phyloP scores from a whole-genome alignment of 2,797 vertebrate species.

The Malacoctenus gilli region DNA sequence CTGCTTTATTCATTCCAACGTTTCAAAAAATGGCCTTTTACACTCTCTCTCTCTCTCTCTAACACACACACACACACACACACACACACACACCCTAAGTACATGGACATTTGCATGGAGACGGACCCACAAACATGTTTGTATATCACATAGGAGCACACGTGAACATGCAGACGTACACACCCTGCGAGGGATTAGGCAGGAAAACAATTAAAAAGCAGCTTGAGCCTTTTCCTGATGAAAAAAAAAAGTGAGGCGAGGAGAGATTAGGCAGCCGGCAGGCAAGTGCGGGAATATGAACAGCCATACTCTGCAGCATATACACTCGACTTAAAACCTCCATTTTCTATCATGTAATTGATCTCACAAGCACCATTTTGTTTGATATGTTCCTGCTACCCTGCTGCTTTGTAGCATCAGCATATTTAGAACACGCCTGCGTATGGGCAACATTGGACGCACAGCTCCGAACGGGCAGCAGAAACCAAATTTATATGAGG shows the following conservation, averaged over 20 bases:
- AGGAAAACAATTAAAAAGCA: slow-evolving; percentile 69
- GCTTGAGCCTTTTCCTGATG: slow-evolving; percentile 62
- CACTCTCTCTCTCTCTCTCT: neutral
- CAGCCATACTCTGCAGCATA: slow-evolving; percentile 66
- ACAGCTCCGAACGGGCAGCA: slow-evolving; percentile 49
- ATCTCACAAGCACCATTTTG: slow-evolving; percentile 82
- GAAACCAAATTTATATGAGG: slow-evolving; percentile 59
- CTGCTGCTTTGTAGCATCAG: slow-evolving; percentile 70
- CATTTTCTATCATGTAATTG: slow-evolving; percentile 83
- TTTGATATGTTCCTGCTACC: slow-evolving; percentile 73
- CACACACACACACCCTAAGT: slow-evolving; percentile 10
- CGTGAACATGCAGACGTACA: slow-evolving; percentile 37
- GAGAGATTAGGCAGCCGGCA: slow-evolving; percentile 66
- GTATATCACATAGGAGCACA: slow-evolving; percentile 32
- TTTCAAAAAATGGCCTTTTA: slow-evolving; percentile 34
- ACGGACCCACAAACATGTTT: slow-evolving; percentile 27
- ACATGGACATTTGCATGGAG: slow-evolving; percentile 5
- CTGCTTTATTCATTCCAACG: slow-evolving; percentile 55
- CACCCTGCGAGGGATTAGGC: slow-evolving; percentile 59
- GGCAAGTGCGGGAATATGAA: slow-evolving; percentile 60
- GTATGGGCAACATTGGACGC: slow-evolving; percentile 52
- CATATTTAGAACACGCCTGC: slow-evolving; percentile 73
- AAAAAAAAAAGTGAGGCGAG: slow-evolving; percentile 64
- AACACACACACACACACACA: neutral
- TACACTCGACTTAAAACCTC: slow-evolving; percentile 74